Base-by-base conservation (phyloP, 1,140 invertebrate genomes). In the Diprion similis region DNA sequence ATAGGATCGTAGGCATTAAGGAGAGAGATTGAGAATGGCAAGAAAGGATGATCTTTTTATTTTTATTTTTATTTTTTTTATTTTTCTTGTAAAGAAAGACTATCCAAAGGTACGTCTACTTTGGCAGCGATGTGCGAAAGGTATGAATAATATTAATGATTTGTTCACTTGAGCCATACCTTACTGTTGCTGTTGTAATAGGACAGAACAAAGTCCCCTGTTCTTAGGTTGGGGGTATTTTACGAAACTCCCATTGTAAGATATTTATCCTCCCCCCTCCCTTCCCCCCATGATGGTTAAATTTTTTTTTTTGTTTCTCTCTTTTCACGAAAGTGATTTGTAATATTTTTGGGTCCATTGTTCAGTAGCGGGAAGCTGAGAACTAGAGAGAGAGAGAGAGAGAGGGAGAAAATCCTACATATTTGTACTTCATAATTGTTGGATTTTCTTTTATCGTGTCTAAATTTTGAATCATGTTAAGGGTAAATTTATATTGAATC, bases 121-220 rank as follows among this genome's bases (percentile, higher is more conserved):
- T 86, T 84, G 85, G 83, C 85, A 86, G 84, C 85, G 77, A 86
- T 86, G n/a, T 17, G 11, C 3, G 9, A 59, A 37, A 59, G n/a
- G 51, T 59, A 59, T 59, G n/a, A 13, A 59, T 59, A 59, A 13
- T 37, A 37, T 37, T 17, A 15, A 59, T 59, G 7, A 59, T 59
- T 59, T 17, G n/a, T 59, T 59, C 51, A 59, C 6, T 59, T 59
- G n/a, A 59, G 9, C 51, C 51, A 17, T 59, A 59, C 51, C 51
- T 59, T 59, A 59, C 9, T 17, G 51, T 17, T 17, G 51, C 51
- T 59, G n/a, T 59, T 59, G n/a, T 17, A 7, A 59, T 59, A 59
- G 11, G 51, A 59, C 51, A 59, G n/a, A 59, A 59, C 51, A 59
- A 59, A 59, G 51, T 59, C 51, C 11, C 51, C 51, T 59, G 51